phyloP scores from a whole-genome alignment of 53 echinoderm and acorn worm species.

The Echinarachnius parma region DNA sequence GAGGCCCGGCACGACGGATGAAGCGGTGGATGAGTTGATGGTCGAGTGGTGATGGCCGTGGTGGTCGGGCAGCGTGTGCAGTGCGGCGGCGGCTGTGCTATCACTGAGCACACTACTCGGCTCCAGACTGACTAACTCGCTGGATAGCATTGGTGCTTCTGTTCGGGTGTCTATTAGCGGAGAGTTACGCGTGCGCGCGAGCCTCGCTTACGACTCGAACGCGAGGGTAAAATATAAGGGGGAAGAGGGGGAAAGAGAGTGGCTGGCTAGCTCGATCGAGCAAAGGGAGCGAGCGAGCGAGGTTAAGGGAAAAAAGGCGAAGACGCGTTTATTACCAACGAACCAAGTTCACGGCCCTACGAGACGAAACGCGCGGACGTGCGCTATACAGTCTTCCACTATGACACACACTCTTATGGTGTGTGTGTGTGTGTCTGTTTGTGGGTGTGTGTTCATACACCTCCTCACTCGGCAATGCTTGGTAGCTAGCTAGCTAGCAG shows the following conservation, averaged over 20 bases:
- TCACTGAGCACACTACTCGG: slow-evolving; percentile 57
- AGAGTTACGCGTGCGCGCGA: slow-evolving; percentile 17
- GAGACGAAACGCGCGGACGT: slow-evolving; percentile 7
- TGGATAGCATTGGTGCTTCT: slow-evolving; percentile 57
- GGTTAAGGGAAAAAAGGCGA: no score
- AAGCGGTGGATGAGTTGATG: background rate
- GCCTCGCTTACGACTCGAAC: slow-evolving; percentile 23
- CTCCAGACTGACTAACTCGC: slow-evolving; percentile 56
- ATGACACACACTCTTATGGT: no score
- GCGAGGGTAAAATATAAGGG: slow-evolving; percentile 21
- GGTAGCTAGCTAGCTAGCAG: no score
- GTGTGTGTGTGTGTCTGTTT: slow-evolving; percentile 24
- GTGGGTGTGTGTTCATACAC: background rate
- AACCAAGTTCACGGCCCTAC: slow-evolving; percentile 16
- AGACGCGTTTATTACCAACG: no score
- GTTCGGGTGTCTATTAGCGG: background rate
- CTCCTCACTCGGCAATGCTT: background rate
- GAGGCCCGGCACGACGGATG: slow-evolving; percentile 28
- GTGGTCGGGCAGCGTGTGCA: slow-evolving; percentile 30
- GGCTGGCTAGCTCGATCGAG: no score
- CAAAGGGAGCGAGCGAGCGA: no score
- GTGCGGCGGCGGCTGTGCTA: slow-evolving; percentile 42
- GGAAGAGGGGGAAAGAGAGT: no score
- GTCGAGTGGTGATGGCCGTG: background rate
- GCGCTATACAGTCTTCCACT: no score